Conservation (phyloP, 2,797 vertebrate genomes). For the Enteromius thamalakanensis region DNA sequence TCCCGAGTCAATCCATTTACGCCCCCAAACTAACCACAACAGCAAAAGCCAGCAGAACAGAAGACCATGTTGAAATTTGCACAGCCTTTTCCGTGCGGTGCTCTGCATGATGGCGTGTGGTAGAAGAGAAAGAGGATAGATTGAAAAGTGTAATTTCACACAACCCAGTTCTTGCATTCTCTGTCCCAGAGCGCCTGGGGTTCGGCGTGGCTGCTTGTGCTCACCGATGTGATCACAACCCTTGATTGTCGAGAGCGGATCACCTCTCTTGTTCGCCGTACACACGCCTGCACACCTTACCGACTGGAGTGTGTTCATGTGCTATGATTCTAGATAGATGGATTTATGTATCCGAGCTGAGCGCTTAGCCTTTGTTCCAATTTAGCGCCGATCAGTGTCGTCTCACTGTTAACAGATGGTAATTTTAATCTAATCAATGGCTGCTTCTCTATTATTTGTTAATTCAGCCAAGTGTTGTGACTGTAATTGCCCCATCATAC, state of each 20-base stretch:
- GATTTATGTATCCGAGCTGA: constrained; percentile 20
- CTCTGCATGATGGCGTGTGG: not conserved
- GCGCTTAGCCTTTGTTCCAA: constrained; percentile 6
- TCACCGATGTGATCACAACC: constrained; percentile 4
- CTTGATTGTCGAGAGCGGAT: constrained; percentile 21
- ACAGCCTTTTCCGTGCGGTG: not conserved
- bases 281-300: constrained; percentile 8
- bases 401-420: constrained; percentile 45
- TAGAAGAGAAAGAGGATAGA: not conserved
- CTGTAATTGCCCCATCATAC: constrained; percentile 43
- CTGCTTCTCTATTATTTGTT: constrained; percentile 65
- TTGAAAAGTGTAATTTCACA: constrained; percentile 37
- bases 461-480: constrained; percentile 58
- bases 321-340: constrained; percentile 2
- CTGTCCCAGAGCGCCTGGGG: not conserved
- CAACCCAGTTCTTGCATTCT: not conserved
- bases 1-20: constrained; percentile 32
- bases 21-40: constrained; percentile 31
- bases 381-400: not conserved
- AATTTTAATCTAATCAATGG: constrained; percentile 57
- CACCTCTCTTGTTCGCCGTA: constrained; percentile 4
- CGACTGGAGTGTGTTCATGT: not conserved
- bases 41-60: not conserved
- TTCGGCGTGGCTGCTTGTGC: constrained; percentile 5
- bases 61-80: not conserved